Evolutionary conservation across 2,113 vertebrate genomes (phyloP).

Genomic region (Ovis aries): DNA sequence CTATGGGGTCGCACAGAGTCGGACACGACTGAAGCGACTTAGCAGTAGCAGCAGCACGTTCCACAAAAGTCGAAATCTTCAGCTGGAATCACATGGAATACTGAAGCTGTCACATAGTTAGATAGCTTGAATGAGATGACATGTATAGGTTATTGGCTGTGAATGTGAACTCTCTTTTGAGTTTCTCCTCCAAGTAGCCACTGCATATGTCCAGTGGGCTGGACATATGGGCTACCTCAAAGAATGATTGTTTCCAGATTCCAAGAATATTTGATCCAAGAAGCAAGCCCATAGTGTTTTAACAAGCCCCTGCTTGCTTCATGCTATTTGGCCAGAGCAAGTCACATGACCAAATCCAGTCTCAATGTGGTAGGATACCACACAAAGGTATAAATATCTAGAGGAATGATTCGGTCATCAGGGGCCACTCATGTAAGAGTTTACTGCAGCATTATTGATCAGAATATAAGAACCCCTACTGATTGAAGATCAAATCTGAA

Average conservation of each 20-base stretch:
- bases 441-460: neutral
- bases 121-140: neutral
- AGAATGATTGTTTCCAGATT: neutral
- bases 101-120: neutral
- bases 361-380: neutral
- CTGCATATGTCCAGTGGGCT: neutral
- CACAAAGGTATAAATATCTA: rapidly evolving
- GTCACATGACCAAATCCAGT: neutral
- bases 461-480: neutral
- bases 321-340: neutral
- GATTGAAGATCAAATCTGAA: neutral
- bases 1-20: no score
- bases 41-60: no score
- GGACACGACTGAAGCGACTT: no score
- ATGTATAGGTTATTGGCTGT: rapidly evolving
- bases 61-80: neutral
- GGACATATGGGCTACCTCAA: neutral
- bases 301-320: neutral
- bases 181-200: neutral
- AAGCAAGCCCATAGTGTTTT: neutral
- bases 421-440: neutral
- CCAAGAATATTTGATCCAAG: neutral
- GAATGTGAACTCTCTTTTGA: neutral
- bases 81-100: neutral
- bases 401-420: neutral